Base-by-base conservation (phyloP, 1,140 invertebrate species). In the Ephestia elutella region DNA sequence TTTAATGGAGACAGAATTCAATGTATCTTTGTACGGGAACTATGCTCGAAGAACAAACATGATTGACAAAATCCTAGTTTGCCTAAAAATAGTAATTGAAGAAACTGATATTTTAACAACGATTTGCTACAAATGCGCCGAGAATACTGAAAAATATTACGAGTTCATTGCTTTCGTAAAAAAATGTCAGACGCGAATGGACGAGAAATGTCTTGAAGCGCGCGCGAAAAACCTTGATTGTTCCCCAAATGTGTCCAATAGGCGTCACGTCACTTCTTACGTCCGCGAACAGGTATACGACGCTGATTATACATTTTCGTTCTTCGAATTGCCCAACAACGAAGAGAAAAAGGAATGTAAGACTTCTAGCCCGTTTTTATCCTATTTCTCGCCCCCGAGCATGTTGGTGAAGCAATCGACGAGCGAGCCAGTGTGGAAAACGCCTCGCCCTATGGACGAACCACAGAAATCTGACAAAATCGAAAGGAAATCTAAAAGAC, bases 121-220 rank as follows among this genome's bases (percentile, higher is more conserved):
- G 18, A 85, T 88, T 54, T 88, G 83, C 58, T 80, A 82, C 65
- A 84, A 76, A 65, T 86, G 86, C 61, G 78, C 75, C 19, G 75
- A 80, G n/a, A 84, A 70, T 53, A 60, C 86, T 19, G 82, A 86
- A 62, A 75, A 66, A 48, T 86, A 76, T 60, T 78, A 82, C 66
- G 73, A 86, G 61, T 88, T 80, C 67, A 63, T 78, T 25, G 68
- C 32, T n/a, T 63, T 57, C 18, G 66, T 84, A n/a, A 82, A 75
- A 60, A 80, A 80, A 73, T 69, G 65, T n/a, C 80, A 87, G 57
- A 65, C 56, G 13, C 73, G 67, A 59, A 57, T 76, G 0, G 54
- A 65, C 18, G 60, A 53, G 10, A 49, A 48, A 25, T 59, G 20
- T 5, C 32, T 49, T 9, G 57, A 61, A 25, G 18, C 56, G 15